Percentiles rank a stretch among this genome's conserved stretches.
phyloP scores from a whole-genome alignment of 2,113 vertebrate genomes.

The Cervus canadensis region DNA sequence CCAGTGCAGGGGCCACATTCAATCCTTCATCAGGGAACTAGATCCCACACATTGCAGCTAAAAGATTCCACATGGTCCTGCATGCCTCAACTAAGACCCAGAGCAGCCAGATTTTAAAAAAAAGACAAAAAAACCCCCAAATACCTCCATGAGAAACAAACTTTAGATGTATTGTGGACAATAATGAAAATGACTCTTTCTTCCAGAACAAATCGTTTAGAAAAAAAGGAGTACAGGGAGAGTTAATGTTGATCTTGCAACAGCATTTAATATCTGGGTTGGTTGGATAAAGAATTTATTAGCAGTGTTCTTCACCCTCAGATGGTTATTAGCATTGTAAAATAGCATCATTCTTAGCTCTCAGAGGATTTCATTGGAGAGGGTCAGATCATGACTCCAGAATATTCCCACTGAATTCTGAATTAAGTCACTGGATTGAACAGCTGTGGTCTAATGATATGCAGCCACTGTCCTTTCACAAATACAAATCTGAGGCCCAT shows the following conservation, averaged over 20 bases:
- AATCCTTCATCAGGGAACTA: not conserved
- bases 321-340: not conserved
- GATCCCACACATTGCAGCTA: not conserved
- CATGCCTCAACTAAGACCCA: not conserved
- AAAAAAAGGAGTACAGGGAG: not conserved
- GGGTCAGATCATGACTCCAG: not conserved
- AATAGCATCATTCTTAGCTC: not conserved
- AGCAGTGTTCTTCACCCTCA: not conserved
- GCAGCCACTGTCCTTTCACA: not conserved
- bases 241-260: not conserved
- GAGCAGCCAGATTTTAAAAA: not conserved
- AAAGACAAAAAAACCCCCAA: not conserved
- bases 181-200: not conserved
- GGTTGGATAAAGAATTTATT: not conserved
- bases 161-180: not conserved
- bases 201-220: not conserved
- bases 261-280: not conserved
- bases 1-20: not conserved
- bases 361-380: not conserved
- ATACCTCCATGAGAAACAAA: constrained; percentile 11
- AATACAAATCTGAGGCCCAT: not conserved
- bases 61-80: not conserved
- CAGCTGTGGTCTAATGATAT: not conserved
- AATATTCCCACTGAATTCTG: not conserved
- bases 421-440: not conserved